Percentiles rank a stretch among this genome's conserved stretches.
These are phyloP conservation scores for Eospalax fontanierii DNA, from an alignment of 2,797 vertebrate genomes.

Conservation along the genomic window DNA sequence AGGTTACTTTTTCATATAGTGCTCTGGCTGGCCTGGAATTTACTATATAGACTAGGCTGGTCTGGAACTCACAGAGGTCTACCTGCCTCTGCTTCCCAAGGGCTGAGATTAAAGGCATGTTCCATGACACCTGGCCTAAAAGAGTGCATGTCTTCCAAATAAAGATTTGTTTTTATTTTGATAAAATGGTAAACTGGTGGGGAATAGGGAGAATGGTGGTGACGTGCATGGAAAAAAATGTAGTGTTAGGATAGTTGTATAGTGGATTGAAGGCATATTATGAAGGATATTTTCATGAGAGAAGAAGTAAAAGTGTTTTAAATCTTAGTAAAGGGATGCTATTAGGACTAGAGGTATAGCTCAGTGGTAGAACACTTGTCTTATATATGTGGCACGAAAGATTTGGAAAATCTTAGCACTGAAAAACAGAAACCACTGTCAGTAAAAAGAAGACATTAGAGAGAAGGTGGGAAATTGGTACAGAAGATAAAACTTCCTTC, in stretches of 20 bases:
- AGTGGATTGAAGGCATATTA: slow-evolving; percentile 45
- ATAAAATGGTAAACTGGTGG: slow-evolving; percentile 19
- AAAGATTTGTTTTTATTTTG: slow-evolving; percentile 63
- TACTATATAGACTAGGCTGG: no score
- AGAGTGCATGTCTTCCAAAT: slow-evolving; percentile 50
- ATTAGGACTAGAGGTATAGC: not conserved
- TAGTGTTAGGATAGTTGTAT: not conserved
- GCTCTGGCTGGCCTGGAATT: no score
- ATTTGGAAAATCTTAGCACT: not conserved
- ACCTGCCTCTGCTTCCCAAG: no score
- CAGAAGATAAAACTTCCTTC: not conserved
- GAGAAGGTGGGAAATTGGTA: not conserved
- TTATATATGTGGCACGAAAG: not conserved
- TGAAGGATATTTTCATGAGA: slow-evolving; percentile 45
- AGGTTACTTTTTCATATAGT: no score
- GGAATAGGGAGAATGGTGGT: no score
- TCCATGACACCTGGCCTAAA: not conserved
- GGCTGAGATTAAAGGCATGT: no score
- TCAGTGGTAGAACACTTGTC: not conserved
- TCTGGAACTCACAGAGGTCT: no score
- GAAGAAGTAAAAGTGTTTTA: slow-evolving; percentile 56
- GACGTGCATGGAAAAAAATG: not conserved
- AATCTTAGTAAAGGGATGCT: not conserved
- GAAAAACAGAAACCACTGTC: not conserved
- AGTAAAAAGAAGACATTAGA: not conserved